These are phyloP conservation scores for Parazoanthus swiftii DNA, from an alignment of 92 coral and sea anemone species.

Conservation along the genomic window DNA sequence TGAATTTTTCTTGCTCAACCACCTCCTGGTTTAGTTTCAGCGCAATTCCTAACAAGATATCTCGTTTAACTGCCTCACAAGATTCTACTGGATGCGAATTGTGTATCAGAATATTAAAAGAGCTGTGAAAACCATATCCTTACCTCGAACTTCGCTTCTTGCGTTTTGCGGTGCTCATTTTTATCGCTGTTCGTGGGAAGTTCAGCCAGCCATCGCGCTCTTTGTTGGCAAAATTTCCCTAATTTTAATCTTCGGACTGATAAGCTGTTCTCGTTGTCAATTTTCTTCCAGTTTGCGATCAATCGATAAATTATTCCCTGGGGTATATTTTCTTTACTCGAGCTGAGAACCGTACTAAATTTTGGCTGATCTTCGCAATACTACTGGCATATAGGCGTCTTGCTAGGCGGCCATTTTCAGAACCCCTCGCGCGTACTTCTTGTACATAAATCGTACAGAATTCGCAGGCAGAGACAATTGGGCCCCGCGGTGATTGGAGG, in stretches of 20 bases:
- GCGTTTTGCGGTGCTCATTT: slow-evolving; percentile 87
- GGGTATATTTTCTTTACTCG: slow-evolving; percentile 18
- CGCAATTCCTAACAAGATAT: slow-evolving; percentile 15
- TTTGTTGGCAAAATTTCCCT: slow-evolving; percentile 28
- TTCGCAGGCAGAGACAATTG: slow-evolving; percentile 66
- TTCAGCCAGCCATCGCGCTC: slow-evolving; percentile 47
- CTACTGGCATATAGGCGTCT: slow-evolving; percentile 9
- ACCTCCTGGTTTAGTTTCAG: slow-evolving; percentile 26
- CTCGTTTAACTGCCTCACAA: slow-evolving; percentile 23
- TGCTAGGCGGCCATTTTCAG: slow-evolving; percentile 39
- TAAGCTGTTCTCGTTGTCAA: slow-evolving; percentile 33
- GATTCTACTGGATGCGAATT: background rate
- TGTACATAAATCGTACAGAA: slow-evolving; percentile 60
- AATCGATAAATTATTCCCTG: slow-evolving; percentile 15
- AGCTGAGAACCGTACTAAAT: slow-evolving; percentile 1
- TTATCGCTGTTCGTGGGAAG: slow-evolving; percentile 43
- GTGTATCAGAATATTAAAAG: background rate
- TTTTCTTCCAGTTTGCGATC: slow-evolving; percentile 29
- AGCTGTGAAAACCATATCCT: slow-evolving; percentile 13
- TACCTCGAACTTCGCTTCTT: slow-evolving; percentile 95
- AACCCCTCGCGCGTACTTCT: slow-evolving; percentile 32
- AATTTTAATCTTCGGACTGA: slow-evolving; percentile 36
- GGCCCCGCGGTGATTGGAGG: slow-evolving; percentile 77
- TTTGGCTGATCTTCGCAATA: slow-evolving; percentile 17
- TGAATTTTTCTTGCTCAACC: background rate